phyloP scores from a whole-genome alignment of 2,113 vertebrate species.

The Oriolus oriolus region DNA sequence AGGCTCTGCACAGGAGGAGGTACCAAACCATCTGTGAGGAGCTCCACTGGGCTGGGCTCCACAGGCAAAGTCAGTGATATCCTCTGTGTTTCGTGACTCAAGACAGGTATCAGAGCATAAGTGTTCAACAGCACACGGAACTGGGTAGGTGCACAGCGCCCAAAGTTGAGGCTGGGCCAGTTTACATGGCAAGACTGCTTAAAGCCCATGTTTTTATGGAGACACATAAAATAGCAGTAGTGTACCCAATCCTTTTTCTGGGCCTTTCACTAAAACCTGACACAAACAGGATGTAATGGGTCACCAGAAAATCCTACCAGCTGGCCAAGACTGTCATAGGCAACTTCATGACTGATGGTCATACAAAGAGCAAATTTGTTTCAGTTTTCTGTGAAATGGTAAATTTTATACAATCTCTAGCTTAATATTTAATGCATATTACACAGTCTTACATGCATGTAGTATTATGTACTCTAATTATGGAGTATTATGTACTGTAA shows the following conservation, averaged over 20 bases:
- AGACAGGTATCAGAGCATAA: neutral
- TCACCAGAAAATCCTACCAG: neutral
- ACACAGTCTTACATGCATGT: neutral
- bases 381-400: neutral
- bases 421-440: neutral
- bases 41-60: neutral
- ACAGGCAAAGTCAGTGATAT: neutral
- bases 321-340: neutral
- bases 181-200: neutral
- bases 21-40: neutral
- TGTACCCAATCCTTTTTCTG: neutral
- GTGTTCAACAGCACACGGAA: rapidly evolving
- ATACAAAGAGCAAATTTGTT: neutral
- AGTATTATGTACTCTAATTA: neutral
- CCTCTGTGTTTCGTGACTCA: neutral
- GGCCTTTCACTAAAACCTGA: neutral
- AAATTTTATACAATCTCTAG: neutral
- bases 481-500: neutral
- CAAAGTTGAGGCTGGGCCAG: neutral
- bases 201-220: rapidly evolving
- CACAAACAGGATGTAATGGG: neutral
- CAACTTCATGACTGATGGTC: neutral
- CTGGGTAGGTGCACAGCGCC: neutral
- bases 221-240: neutral
- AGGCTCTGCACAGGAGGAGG: neutral